phyloP scores from a whole-genome alignment of 2,797 vertebrate genomes.

The Acanthornis magna region DNA sequence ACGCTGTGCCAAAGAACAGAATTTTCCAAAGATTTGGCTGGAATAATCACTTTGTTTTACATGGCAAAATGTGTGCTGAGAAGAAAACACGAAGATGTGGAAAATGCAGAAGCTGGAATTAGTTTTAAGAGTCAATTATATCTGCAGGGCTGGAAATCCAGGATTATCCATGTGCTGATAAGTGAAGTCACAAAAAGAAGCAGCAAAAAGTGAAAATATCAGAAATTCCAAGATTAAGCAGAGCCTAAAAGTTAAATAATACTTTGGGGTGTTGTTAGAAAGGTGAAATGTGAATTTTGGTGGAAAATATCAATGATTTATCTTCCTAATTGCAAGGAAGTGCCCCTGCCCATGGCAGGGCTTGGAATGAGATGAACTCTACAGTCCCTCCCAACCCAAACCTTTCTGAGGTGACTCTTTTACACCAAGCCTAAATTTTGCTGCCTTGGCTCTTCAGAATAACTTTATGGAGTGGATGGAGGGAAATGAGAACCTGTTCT shows the following conservation, averaged over 20 bases:
- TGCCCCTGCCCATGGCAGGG: background rate
- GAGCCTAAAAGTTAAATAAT: background rate
- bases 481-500: background rate
- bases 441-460: background rate
- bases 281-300: slow-evolving; percentile 18
- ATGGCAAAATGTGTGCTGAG: slow-evolving; percentile 67
- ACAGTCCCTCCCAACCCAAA: background rate
- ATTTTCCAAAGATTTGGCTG: slow-evolving; percentile 61
- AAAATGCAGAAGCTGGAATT: slow-evolving; percentile 56
- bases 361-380: background rate
- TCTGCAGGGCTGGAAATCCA: slow-evolving; percentile 18
- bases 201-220: background rate
- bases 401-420: background rate
- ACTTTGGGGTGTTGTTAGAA: background rate
- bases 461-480: accelerated
- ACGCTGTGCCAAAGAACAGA: slow-evolving; percentile 49
- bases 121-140: slow-evolving; percentile 29
- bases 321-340: background rate
- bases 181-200: slow-evolving; percentile 25
- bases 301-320: background rate
- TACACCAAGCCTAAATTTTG: background rate
- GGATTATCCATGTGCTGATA: slow-evolving; percentile 3
- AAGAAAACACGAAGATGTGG: slow-evolving; percentile 46
- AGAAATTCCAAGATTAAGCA: background rate
- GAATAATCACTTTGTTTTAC: slow-evolving; percentile 69